Base-by-base conservation (phyloP, 2,797 vertebrate genomes). In the Zalophus californianus region DNA sequence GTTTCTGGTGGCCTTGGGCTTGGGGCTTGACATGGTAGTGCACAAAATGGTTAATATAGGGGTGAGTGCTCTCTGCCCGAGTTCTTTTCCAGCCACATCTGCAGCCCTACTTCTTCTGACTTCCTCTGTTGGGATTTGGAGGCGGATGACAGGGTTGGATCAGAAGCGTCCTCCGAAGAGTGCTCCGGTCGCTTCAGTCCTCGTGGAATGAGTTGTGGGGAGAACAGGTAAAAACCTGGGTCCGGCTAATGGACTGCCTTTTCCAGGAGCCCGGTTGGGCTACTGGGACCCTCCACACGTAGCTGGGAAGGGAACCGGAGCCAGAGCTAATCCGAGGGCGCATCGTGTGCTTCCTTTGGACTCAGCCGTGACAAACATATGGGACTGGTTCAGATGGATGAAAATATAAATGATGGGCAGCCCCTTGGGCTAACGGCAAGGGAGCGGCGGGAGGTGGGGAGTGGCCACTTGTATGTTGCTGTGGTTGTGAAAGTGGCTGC, bases 391-490 rank as follows among this genome's bases (percentile, higher is more conserved):
- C 10, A 21, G 38, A 41, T 1, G 27, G 44, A 50, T 21, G n/a
- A 50, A 48, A 27, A 8, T 9, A 3, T 7, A 9, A 50, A 48
- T 2, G 27, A 15, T 44, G n/a, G 38, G 18, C 25, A 15, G 11
- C 9, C n/a, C 50, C 3, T 15, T 0, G 0, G 20, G 56, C 60
- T 29, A 5, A 18, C 0, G 10, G 12, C 7, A 1, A 35, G 15
- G 15, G 20, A 3, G 23, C 18, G 25, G n/a, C 2, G 54, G 7
- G 29, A 23, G 32, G n/a, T 44, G 44, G 14, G n/a, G 14, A 18
- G 35, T 0, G 1, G 41, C 23, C 1, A 0, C 23, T 15, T 0
- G 10, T 10, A 10, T 41, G 4, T 15, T 20, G 20, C n/a, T 3
- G 14, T 62, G 62, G 41, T 16, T 21, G 6, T 3, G 4, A 9